Percentiles rank a stretch among this genome's conserved stretches.
These are phyloP conservation scores for Chaetoderma sp. DNA, from an alignment of 2,888 invertebrate species.

Conservation along the genomic window DNA sequence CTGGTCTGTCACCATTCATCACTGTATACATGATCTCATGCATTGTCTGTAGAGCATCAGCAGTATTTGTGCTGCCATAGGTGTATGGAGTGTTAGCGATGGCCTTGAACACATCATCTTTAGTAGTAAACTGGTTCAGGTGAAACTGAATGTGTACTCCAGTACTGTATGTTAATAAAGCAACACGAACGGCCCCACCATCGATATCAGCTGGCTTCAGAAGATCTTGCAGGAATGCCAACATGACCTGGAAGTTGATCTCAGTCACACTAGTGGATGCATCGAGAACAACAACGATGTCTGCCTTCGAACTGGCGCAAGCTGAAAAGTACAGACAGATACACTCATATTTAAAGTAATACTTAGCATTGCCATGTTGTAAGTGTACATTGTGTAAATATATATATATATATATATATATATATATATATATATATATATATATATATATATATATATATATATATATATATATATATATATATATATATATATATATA, in stretches of 20 bases:
- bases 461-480: too few relatives aligned
- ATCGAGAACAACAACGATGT: conserved; percentile 45
- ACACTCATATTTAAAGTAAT: too few relatives aligned
- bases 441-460: too few relatives aligned
- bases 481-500: too few relatives aligned
- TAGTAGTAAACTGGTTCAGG: conserved; percentile 35
- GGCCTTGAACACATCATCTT: conserved; percentile 35
- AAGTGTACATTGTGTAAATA: too few relatives aligned
- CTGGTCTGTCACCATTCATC: conserved; percentile 46
- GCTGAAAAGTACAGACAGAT: neutral
- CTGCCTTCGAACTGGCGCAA: conserved; percentile 4
- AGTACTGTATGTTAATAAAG: conserved; percentile 46
- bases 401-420: too few relatives aligned
- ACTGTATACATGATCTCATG: conserved; percentile 43
- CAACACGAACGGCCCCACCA: conserved; percentile 47
- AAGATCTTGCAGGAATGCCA: conserved; percentile 44
- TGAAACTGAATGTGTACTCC: conserved; percentile 41
- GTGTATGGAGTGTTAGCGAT: conserved; percentile 39
- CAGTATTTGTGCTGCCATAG: conserved; percentile 53
- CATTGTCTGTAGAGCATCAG: conserved; percentile 44
- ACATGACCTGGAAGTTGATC: conserved; percentile 44
- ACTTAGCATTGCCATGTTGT: too few relatives aligned
- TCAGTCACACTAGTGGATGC: conserved; percentile 52
- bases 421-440: too few relatives aligned
- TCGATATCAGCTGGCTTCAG: conserved; percentile 44